Evolutionary conservation across 2,113 vertebrate genomes (phyloP).

Genomic region (Urocynchramus pylzowi): DNA sequence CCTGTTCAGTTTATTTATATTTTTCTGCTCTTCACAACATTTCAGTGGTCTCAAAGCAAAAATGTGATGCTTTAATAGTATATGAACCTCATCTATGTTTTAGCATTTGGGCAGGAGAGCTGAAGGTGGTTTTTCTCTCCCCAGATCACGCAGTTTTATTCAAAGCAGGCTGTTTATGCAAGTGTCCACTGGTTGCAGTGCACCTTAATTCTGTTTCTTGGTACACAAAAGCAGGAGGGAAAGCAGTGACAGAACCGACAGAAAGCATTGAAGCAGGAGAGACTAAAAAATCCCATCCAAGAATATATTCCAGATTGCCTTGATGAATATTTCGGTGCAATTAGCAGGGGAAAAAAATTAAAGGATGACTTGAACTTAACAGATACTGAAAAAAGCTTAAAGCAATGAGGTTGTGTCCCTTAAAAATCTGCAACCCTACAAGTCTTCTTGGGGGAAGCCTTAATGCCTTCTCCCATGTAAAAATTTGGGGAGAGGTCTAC

Average conservation of each 20-base stretch:
- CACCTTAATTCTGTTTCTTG: slow-evolving; percentile 43
- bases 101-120: background rate
- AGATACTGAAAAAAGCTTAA: background rate
- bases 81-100: background rate
- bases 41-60: background rate
- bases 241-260: background rate
- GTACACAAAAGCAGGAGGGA: background rate
- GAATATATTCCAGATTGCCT: background rate
- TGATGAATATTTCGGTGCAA: background rate
- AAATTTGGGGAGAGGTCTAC: background rate
- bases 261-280: background rate
- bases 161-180: slow-evolving; percentile 32
- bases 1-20: background rate
- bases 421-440: background rate
- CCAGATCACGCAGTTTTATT: background rate
- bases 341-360: background rate
- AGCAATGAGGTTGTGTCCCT: background rate
- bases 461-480: background rate
- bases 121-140: background rate
- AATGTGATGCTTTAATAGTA: background rate
- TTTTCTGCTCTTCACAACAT: background rate
- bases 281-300: background rate
- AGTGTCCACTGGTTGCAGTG: slow-evolving; percentile 34
- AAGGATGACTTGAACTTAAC: background rate
- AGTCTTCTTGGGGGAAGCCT: background rate